Base-by-base conservation (phyloP, 2,797 vertebrate species). In the Tachyglossus aculeatus region DNA sequence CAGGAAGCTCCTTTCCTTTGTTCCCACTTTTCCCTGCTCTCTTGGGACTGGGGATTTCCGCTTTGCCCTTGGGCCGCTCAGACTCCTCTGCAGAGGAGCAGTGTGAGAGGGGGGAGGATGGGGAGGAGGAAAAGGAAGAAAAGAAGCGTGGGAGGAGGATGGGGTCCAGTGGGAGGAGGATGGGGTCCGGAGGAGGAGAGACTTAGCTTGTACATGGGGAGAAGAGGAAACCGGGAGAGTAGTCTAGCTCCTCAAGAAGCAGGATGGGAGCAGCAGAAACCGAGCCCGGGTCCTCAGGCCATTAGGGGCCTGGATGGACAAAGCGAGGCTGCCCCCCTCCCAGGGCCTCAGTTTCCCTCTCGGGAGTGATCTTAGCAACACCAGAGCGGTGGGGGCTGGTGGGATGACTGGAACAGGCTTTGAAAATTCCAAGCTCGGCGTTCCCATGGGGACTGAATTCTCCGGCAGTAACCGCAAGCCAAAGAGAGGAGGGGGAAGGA, bases 1-100 rank as follows among this genome's bases (percentile, higher is more conserved):
- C 85, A 79, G 77, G 82, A 73, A 75, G 83, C 77, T 83, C 73
- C 50, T 73, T 73, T 61, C 70, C 78, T 85, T 87, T 87, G 82
- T 87, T 77, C 76, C 70, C 67, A 81, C 80, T 87, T 87, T 85
- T 82, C 81, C 78, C 45, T 48, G 27, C 0, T 48, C 55, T 67
- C 58, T 60, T 71, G 51, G 55, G 19, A 34, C 75, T 76, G 57
- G n/a, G n/a, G 61, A 44, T 65, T 64, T 74, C 64, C 44, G 52
- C 39, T 63, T 36, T 19, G 5, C 54, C 69, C 52, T 51, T 48
- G 2, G 13, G 2, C n/a, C n/a, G n/a, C n/a, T n/a, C n/a, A n/a
- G n/a, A n/a, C n/a, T n/a, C n/a, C n/a, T n/a, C n/a, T n/a, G n/a
- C 43, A 45, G 51, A 56, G 52, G 62, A 43, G 44, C 54, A 61